Conservation (phyloP, 1,140 invertebrate species). For the Eueides isabella region DNA sequence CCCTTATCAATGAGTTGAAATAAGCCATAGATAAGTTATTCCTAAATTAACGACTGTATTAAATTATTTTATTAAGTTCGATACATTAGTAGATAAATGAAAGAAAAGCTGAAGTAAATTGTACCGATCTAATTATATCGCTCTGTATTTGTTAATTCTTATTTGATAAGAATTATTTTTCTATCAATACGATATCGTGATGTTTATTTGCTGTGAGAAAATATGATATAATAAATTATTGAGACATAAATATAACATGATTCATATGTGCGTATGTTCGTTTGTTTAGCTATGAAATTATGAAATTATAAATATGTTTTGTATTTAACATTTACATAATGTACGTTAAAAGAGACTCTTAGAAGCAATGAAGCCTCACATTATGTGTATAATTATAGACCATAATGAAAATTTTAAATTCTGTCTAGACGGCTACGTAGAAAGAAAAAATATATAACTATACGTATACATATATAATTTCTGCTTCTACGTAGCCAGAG, state of each 20-base stretch:
- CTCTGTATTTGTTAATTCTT: not conserved
- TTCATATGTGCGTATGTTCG: not conserved
- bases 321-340: not conserved
- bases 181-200: conserved; percentile 14
- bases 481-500: not conserved
- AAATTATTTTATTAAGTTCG: not conserved
- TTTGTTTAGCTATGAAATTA: not conserved
- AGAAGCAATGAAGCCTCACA: too few relatives aligned
- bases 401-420: not conserved
- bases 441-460: too few relatives aligned
- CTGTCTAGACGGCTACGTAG: not conserved
- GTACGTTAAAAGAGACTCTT: too few relatives aligned
- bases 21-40: not conserved
- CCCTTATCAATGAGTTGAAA: not conserved
- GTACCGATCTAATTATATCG: not conserved
- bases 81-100: not conserved
- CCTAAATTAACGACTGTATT: not conserved
- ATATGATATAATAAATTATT: conserved; percentile 9
- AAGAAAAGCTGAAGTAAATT: not conserved
- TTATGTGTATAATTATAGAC: not conserved
- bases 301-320: not conserved
- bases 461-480: not conserved
- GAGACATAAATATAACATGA: not conserved
- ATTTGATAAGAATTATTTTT: not conserved
- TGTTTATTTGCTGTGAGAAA: conserved; percentile 12